A percentile compares a stretch with the other conserved stretches of the same genome.
phyloP scores from a whole-genome alignment of 2,888 invertebrate genomes.

The Lumbricus terrestris region DNA sequence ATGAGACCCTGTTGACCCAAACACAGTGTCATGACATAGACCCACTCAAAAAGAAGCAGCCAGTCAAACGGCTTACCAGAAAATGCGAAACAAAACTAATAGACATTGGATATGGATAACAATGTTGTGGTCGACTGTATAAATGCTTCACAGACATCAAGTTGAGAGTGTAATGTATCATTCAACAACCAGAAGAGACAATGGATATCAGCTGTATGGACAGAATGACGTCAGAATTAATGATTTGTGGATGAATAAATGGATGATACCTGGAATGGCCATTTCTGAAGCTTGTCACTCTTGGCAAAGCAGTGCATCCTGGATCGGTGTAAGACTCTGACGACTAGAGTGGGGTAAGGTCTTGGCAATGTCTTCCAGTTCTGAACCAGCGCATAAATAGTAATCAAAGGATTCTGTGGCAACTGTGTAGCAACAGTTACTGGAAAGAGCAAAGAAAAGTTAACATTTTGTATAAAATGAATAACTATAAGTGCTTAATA shows the following conservation, averaged over 20 bases:
- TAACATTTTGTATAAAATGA: background rate
- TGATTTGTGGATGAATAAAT: background rate
- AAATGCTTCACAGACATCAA: background rate
- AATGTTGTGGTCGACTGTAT: too few species aligned
- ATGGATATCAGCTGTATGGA: background rate
- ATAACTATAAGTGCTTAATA: background rate
- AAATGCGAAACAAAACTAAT: too few species aligned
- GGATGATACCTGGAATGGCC: constrained; percentile 18
- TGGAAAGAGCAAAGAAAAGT: background rate
- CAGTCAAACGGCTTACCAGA: too few species aligned
- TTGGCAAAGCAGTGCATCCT: constrained; percentile 9
- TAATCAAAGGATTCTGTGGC: background rate
- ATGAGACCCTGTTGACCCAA: too few species aligned
- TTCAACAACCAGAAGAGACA: too few species aligned
- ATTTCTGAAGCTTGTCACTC: constrained; percentile 10
- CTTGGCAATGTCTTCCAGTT: background rate
- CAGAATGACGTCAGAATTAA: background rate
- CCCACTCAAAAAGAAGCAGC: too few species aligned
- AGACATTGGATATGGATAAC: too few species aligned
- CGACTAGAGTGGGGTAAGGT: constrained; percentile 7
- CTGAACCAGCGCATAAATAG: background rate
- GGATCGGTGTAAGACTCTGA: constrained; percentile 5
- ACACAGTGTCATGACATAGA: too few species aligned
- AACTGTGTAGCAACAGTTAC: background rate
- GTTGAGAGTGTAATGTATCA: background rate